phyloP scores from a whole-genome alignment of 2,888 invertebrate genomes.

The Ectemnius cavifrons region DNA sequence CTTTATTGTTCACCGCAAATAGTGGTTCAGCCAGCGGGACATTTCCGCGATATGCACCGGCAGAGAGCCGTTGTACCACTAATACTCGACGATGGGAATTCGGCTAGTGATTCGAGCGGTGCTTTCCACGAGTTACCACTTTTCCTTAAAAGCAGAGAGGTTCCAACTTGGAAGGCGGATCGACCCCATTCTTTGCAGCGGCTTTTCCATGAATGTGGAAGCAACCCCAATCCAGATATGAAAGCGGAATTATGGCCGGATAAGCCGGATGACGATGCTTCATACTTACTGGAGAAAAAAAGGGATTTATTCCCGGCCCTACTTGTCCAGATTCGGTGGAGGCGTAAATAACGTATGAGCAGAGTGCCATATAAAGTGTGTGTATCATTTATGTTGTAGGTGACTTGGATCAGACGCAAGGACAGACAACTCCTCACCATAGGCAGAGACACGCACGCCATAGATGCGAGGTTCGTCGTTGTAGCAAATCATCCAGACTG shows the following conservation, averaged over 20 bases:
- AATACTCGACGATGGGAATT: no score
- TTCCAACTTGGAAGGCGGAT: no score
- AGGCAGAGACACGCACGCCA: conserved; percentile 61
- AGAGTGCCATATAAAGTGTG: not conserved
- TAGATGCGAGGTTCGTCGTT: conserved; percentile 64
- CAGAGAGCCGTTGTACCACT: no score
- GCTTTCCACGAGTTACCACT: not conserved
- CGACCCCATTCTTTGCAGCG: conserved; percentile 20
- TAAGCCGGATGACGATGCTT: conserved; percentile 50
- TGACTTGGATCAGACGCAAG: conserved; percentile 67
- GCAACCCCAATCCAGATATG: conserved; percentile 20
- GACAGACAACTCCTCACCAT: conserved; percentile 65
- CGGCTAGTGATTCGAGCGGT: no score
- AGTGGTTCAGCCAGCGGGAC: no score
- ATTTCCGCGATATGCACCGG: no score
- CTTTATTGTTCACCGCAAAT: no score
- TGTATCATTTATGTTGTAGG: conserved; percentile 49
- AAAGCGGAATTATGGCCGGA: conserved; percentile 40
- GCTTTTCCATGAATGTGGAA: conserved; percentile 19
- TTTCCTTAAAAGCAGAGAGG: conserved; percentile 3
- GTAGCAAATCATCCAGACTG: conserved; percentile 69
- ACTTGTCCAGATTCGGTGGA: conserved; percentile 19
- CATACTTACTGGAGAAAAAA: conserved; percentile 37
- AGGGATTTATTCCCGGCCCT: conserved; percentile 37
- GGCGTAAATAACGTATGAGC: conserved; percentile 18